A percentile compares a stretch with the other conserved stretches of the same genome.
phyloP scores from a whole-genome alignment of 2,113 vertebrate species.

The Caretta caretta region DNA sequence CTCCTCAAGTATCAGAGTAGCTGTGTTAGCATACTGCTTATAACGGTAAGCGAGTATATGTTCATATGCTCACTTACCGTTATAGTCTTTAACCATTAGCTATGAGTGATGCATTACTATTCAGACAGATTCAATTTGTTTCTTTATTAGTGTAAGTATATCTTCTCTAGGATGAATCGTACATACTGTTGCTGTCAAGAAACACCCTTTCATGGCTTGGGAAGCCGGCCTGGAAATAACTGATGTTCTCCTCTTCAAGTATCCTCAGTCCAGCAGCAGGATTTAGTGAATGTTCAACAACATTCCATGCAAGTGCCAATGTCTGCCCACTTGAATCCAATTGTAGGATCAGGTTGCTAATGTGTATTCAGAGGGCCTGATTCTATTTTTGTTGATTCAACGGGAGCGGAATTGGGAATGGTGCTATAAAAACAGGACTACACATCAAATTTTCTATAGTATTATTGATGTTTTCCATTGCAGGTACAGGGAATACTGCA shows the following conservation, averaged over 20 bases:
- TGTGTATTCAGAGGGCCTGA: background rate
- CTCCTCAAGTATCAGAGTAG: background rate
- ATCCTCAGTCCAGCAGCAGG: background rate
- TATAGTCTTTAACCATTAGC: background rate
- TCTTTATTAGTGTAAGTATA: background rate
- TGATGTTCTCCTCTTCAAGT: background rate
- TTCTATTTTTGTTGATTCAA: background rate
- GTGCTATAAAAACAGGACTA: background rate
- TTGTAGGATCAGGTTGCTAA: background rate
- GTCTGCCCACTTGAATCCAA: background rate
- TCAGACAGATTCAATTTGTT: background rate
- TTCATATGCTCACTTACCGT: too few species aligned
- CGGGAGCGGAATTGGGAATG: background rate
- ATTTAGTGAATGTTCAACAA: too few species aligned
- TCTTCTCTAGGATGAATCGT: background rate
- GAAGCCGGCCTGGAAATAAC: background rate
- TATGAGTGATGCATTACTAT: accelerated
- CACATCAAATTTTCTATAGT: background rate
- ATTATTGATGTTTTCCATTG: background rate
- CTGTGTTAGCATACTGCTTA: background rate
- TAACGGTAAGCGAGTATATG: background rate
- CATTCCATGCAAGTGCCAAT: background rate
- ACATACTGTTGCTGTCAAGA: background rate
- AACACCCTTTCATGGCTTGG: background rate
- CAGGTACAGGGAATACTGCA: background rate